A percentile compares a stretch with the other conserved stretches of the same genome.
Conservation (phyloP, 2,888 invertebrate species). For the Melanchra persicariae region DNA sequence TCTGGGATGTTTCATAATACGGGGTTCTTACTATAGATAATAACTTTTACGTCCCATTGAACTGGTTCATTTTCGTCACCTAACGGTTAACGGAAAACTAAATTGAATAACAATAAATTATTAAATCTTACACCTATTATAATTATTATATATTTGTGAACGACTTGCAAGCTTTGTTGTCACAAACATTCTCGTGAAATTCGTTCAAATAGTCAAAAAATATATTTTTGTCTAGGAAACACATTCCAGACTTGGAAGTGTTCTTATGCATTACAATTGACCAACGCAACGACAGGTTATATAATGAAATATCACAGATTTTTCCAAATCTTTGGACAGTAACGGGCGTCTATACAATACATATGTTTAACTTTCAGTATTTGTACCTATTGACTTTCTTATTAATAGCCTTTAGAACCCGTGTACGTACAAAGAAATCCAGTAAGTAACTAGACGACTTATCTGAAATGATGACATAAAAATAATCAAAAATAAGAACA, state of each 20-base stretch:
- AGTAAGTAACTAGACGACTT: conserved; percentile 85
- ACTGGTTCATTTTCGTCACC: conserved; percentile 90
- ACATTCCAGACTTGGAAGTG: conserved; percentile 84
- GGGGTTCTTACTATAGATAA: conserved; percentile 86
- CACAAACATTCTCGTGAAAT: conserved; percentile 87
- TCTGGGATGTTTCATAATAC: conserved; percentile 78
- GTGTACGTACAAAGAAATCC: conserved; percentile 88
- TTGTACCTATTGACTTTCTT: conserved; percentile 85
- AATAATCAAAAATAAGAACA: conserved; percentile 85
- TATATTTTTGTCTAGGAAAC: conserved; percentile 90
- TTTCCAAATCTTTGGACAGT: conserved; percentile 90
- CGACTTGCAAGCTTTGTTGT: conserved; percentile 87
- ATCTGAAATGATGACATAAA: conserved; percentile 84
- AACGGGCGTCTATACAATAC: conserved; percentile 86
- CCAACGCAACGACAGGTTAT: conserved; percentile 90
- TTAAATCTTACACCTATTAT: conserved; percentile 90
- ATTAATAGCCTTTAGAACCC: conserved; percentile 83
- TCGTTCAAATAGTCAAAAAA: conserved; percentile 91
- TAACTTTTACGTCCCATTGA: conserved; percentile 90
- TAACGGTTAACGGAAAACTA: conserved; percentile 89
- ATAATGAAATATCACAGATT: conserved; percentile 91
- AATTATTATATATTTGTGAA: conserved; percentile 88
- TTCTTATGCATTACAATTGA: conserved; percentile 90
- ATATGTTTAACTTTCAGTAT: conserved; percentile 75
- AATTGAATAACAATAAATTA: conserved; percentile 91